Evolutionary conservation across 2,797 vertebrate species (phyloP), one percentile per base, ranked within the genome.

Genomic region (Mico argentatus): DNA sequence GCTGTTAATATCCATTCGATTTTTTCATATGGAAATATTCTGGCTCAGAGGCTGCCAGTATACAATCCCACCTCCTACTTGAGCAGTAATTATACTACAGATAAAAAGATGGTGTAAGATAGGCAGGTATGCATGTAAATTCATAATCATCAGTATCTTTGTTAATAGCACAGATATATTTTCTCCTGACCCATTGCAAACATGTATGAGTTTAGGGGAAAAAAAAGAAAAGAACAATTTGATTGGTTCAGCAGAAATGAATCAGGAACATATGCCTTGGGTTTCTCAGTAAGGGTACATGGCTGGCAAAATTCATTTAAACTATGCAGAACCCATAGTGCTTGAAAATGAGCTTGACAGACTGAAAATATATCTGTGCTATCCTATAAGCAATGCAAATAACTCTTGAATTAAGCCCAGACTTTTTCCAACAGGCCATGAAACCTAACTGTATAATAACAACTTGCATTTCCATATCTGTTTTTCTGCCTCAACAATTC

Each of bases 261-360:
- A 80, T 59, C 46, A 86, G 55, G 92, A 96, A 94, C 77, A 50
- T 90, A 83, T 20, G 59, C 76, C 73, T 88, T 84, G 46, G 39
- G 7, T 76, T 92, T 94, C 44, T 88, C 59, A 64, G 72, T 61
- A 67, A 46, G 52, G 41, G 52, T 77, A 52, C 17, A 88, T 61
- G 77, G 64, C 81, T 97, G 88, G 67, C 36, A 97, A 90, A 91
- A 95, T 82, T 91, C 83, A 77, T 64, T 97, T 90, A 94, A 92
- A 61, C n/a, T 88, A n/a, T 83, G 9, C 30, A 61, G 41, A 61
- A 55, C 22, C 59, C 73, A 72, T 12, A 84, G 75, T 33, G 55
- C 36, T 90, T 88, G 90, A 88, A 85, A 96, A 92, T 52, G 22
- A 95, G 33, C 27, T 67, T 76, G 48, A 70, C 36, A 95, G 79